Conservation (phyloP, 2,888 invertebrate genomes). For the Drosophila longiperda region DNA sequence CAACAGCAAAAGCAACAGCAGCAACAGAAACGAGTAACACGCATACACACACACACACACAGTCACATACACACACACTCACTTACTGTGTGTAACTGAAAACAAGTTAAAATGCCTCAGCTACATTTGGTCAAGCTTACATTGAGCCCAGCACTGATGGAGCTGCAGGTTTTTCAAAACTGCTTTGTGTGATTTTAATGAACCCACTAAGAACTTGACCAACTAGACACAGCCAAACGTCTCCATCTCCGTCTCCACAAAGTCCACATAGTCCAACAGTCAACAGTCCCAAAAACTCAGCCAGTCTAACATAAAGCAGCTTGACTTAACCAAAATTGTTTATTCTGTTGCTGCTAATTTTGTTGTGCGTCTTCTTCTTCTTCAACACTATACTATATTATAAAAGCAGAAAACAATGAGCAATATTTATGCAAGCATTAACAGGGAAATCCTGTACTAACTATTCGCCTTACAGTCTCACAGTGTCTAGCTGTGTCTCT, state of each 20-base stretch:
- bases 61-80: slow-evolving; percentile 6
- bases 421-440: slow-evolving; percentile 76
- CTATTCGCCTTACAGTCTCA: slow-evolving; percentile 8
- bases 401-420: slow-evolving; percentile 64
- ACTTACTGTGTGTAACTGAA: slow-evolving; percentile 57
- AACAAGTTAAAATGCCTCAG: slow-evolving; percentile 77
- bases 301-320: slow-evolving; percentile 51
- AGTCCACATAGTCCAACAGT: background rate
- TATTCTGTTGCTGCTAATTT: slow-evolving; percentile 21
- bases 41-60: slow-evolving; percentile 32
- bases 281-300: slow-evolving; percentile 12
- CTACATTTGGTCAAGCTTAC: slow-evolving; percentile 78
- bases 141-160: slow-evolving; percentile 42
- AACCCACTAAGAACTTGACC: slow-evolving; percentile 70
- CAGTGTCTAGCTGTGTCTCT: background rate
- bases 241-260: background rate
- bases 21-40: slow-evolving; percentile 63
- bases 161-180: slow-evolving; percentile 50
- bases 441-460: slow-evolving; percentile 49
- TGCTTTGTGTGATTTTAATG: slow-evolving; percentile 72
- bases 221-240: slow-evolving; percentile 21
- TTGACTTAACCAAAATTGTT: slow-evolving; percentile 51
- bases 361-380: slow-evolving; percentile 2
- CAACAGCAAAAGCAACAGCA: slow-evolving; percentile 37
- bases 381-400: slow-evolving; percentile 18